A percentile compares a stretch with the other conserved stretches of the same genome.
Evolutionary conservation across 53 echinoderm and acorn worm species (phyloP).

Genomic region (Stichopus horrens): DNA sequence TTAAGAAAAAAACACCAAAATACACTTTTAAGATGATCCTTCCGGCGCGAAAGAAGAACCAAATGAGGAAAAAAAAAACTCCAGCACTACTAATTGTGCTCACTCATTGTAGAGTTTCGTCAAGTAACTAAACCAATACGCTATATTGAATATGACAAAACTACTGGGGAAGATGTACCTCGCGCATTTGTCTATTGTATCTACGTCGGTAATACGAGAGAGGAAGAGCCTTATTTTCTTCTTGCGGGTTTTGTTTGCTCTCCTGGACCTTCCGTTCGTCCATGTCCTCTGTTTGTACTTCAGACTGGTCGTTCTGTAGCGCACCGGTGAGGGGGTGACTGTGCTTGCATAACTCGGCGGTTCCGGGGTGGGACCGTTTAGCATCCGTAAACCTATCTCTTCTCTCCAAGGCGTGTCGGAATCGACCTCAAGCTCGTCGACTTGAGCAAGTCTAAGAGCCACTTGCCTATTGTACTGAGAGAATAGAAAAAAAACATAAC

Average conservation of each 20-base stretch:
- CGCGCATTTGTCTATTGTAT: conserved; percentile 82
- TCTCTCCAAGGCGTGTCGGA: conserved; percentile 42
- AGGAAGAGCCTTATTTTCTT: conserved; percentile 23
- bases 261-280: conserved; percentile 20
- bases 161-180: conserved; percentile 71
- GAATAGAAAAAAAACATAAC: background rate
- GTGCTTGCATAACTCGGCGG: conserved; percentile 33
- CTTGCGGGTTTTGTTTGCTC: conserved; percentile 22
- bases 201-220: conserved; percentile 73
- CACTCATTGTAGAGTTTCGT: conserved; percentile 46
- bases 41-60: background rate
- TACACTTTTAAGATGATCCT: background rate
- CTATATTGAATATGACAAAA: conserved; percentile 84
- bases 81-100: background rate
- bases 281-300: conserved; percentile 36
- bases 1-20: background rate
- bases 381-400: conserved; percentile 24
- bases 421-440: conserved; percentile 48
- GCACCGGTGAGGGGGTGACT: conserved; percentile 32
- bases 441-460: conserved; percentile 62
- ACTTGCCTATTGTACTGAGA: conserved; percentile 62
- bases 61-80: background rate
- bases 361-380: conserved; percentile 33
- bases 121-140: conserved; percentile 92
- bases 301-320: conserved; percentile 23